These are phyloP conservation scores for Lacerta agilis DNA, from an alignment of 2,797 vertebrate species.

Conservation along the genomic window DNA sequence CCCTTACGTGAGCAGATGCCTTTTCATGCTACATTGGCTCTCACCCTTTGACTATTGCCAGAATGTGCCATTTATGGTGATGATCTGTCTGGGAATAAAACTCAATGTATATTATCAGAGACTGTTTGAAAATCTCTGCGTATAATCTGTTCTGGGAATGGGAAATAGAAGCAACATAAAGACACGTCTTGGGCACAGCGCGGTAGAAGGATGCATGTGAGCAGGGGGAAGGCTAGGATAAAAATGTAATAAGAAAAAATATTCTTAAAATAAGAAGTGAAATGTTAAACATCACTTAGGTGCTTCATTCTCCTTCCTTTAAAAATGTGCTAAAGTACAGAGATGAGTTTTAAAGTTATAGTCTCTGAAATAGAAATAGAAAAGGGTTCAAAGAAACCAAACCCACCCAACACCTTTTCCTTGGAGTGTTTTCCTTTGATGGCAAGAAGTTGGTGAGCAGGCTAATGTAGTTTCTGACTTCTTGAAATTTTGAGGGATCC, in stretches of 20 bases:
- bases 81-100: not conserved
- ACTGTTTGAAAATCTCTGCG: not conserved
- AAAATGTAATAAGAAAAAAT: not conserved
- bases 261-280: not conserved
- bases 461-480: conserved; percentile 62
- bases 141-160: not conserved
- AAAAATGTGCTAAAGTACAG: not conserved
- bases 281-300: not conserved
- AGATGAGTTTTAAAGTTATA: not conserved
- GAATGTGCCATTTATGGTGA: not conserved
- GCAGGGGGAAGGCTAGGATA: not conserved
- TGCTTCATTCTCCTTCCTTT: not conserved
- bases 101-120: not conserved
- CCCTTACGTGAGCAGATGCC: no score
- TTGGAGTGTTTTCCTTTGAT: conserved; percentile 16
- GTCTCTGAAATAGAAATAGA: not conserved
- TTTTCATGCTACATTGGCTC: no score
- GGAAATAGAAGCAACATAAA: not conserved
- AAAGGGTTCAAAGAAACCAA: not conserved
- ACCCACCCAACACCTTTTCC: not conserved
- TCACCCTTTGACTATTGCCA: not conserved
- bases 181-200: not conserved
- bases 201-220: not conserved
- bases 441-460: conserved; percentile 57
- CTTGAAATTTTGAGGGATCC: conserved; percentile 52